Percentiles rank a stretch among this genome's conserved stretches.
phyloP scores from a whole-genome alignment of 1,140 invertebrate species.

The Elysia chlorotica region DNA sequence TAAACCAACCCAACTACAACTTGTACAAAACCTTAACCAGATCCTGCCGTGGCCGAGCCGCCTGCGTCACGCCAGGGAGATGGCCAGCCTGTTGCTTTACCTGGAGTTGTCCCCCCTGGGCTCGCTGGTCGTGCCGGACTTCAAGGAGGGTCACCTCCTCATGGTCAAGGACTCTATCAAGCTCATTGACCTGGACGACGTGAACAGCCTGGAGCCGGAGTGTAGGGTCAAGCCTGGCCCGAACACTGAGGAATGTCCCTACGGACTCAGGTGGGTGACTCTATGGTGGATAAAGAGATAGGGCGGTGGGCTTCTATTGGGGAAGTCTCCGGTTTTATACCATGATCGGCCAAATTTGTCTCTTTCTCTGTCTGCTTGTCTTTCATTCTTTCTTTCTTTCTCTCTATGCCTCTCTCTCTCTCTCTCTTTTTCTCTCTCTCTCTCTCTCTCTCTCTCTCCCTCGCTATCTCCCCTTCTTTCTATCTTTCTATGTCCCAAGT shows the following conservation, averaged over 20 bases:
- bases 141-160: constrained; percentile 57
- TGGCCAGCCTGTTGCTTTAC: constrained; percentile 50
- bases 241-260: constrained; percentile 40
- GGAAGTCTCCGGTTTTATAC: no score
- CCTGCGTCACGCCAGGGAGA: constrained; percentile 39
- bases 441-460: no score
- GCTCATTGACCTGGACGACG: constrained; percentile 58
- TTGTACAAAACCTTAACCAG: constrained; percentile 5
- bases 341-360: background rate
- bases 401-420: background rate
- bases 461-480: no score
- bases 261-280: constrained; percentile 35
- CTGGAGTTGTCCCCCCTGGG: constrained; percentile 55
- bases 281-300: no score
- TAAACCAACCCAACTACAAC: no score
- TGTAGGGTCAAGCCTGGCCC: constrained; percentile 32
- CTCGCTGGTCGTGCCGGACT: constrained; percentile 52
- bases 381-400: background rate
- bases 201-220: constrained; percentile 55
- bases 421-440: no score
- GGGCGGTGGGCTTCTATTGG: no score
- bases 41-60: constrained; percentile 40
- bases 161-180: constrained; percentile 47
- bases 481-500: no score
- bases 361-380: background rate